phyloP scores from a whole-genome alignment of 2,797 vertebrate species.

The Chiroxiphia lanceolata region DNA sequence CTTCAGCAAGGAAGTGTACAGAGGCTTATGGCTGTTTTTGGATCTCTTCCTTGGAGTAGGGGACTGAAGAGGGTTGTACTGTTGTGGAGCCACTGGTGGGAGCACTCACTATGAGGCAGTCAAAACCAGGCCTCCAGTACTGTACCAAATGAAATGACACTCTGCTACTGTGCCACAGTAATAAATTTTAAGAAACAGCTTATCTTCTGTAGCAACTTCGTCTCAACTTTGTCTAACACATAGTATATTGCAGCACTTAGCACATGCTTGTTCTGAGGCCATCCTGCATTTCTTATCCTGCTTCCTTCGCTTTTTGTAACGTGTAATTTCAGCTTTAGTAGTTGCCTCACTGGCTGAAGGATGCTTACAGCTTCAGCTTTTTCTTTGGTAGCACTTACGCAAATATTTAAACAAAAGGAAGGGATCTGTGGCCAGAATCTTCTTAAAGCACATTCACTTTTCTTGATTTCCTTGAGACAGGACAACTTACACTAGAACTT shows the following conservation, averaged over 20 bases:
- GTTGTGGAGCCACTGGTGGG: background rate
- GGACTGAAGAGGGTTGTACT: background rate
- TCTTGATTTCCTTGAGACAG: background rate
- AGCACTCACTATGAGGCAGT: background rate
- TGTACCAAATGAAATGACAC: background rate
- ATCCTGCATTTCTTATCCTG: background rate
- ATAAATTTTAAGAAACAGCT: background rate
- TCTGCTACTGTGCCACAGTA: background rate
- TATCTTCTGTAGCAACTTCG: background rate
- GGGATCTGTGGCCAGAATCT: background rate
- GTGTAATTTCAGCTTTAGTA: background rate
- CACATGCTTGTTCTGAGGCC: background rate
- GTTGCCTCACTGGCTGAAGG: background rate
- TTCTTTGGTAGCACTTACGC: background rate
- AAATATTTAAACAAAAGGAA: background rate
- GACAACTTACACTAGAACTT: background rate
- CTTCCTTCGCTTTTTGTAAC: background rate
- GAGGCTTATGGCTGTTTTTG: rapidly evolving
- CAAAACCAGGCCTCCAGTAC: background rate
- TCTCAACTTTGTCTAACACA: background rate
- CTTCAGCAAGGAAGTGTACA: rapidly evolving
- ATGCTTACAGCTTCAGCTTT: background rate
- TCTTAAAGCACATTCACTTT: background rate
- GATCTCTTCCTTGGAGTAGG: background rate
- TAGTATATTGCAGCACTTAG: background rate